A percentile compares a stretch with the other conserved stretches of the same genome.
These are phyloP conservation scores for Junonia oenone DNA, from an alignment of 2,888 invertebrate genomes.

Conservation along the genomic window DNA sequence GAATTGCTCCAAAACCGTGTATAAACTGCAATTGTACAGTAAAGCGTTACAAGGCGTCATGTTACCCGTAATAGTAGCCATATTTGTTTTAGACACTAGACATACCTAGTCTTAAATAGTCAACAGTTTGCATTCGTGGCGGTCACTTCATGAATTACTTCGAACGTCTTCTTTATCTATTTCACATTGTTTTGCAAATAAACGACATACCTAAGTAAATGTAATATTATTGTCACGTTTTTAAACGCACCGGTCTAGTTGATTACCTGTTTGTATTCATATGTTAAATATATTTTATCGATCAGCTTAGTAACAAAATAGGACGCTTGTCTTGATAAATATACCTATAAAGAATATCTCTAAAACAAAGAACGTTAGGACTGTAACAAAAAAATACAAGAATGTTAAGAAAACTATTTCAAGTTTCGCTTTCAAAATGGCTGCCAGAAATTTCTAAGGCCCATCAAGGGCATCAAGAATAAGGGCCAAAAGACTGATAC, in stretches of 20 bases:
- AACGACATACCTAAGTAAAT: constrained; percentile 3
- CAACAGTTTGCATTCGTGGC: constrained; percentile 17
- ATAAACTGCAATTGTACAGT: not conserved
- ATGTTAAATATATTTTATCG: not conserved
- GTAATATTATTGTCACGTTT: constrained; percentile 7
- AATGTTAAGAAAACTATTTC: constrained; percentile 19
- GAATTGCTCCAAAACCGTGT: not conserved
- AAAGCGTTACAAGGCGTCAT: constrained; percentile 9
- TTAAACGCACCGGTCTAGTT: not conserved
- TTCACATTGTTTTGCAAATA: constrained; percentile 29
- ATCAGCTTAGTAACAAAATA: not conserved
- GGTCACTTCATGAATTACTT: constrained; percentile 33
- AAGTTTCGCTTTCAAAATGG: constrained; percentile 31
- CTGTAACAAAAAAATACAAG: not conserved
- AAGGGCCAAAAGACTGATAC: constrained; percentile 50
- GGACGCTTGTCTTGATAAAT: not conserved
- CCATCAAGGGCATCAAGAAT: constrained; percentile 63
- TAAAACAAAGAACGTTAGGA: not conserved
- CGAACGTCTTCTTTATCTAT: constrained; percentile 35
- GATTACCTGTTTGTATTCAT: not conserved
- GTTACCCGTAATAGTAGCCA: constrained; percentile 41
- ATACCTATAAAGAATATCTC: not conserved
- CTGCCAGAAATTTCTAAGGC: constrained; percentile 42
- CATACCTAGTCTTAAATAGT: constrained; percentile 35
- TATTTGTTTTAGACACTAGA: constrained; percentile 58